These are phyloP conservation scores for Adrianichthys oophorus DNA, from an alignment of 2,797 vertebrate species.

Conservation along the genomic window DNA sequence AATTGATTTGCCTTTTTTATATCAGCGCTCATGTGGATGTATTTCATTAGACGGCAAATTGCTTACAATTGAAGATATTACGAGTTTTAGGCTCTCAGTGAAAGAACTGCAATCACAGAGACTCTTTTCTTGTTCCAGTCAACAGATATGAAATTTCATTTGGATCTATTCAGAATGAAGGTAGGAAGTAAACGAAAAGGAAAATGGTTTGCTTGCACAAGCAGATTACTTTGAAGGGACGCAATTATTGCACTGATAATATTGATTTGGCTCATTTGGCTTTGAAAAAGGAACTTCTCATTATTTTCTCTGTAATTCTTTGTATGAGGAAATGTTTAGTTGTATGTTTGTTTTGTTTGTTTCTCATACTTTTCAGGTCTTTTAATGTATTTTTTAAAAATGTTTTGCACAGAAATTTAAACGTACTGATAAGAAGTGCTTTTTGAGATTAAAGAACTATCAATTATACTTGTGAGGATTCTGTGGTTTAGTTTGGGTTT, in stretches of 20 bases:
- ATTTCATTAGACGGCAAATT: constrained; percentile 60
- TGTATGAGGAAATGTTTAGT: no score
- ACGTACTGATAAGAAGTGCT: no score
- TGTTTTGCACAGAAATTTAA: no score
- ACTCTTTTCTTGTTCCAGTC: constrained; percentile 24
- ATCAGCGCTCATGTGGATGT: constrained; percentile 43
- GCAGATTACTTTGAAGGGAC: constrained; percentile 1
- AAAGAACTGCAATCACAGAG: constrained; percentile 16
- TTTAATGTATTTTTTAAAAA: no score
- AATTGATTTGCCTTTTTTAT: constrained; percentile 44
- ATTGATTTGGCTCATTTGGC: constrained; percentile 11
- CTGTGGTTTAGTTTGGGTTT: no score
- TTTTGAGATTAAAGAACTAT: no score
- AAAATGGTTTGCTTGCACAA: constrained; percentile 10
- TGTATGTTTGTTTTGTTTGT: no score
- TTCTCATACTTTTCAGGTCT: no score
- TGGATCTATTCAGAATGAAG: constrained; percentile 22
- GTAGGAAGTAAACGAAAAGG: constrained; percentile 20
- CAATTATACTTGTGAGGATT: no score
- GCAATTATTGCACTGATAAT: constrained; percentile 12
- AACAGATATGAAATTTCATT: constrained; percentile 34
- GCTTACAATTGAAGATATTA: constrained; percentile 50
- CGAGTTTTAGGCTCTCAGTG: constrained; percentile 18
- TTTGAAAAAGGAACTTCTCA: not conserved
- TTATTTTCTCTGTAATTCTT: not conserved